Evolutionary conservation across 2,113 vertebrate genomes (phyloP).

Genomic region (Oplegnathus fasciatus): DNA sequence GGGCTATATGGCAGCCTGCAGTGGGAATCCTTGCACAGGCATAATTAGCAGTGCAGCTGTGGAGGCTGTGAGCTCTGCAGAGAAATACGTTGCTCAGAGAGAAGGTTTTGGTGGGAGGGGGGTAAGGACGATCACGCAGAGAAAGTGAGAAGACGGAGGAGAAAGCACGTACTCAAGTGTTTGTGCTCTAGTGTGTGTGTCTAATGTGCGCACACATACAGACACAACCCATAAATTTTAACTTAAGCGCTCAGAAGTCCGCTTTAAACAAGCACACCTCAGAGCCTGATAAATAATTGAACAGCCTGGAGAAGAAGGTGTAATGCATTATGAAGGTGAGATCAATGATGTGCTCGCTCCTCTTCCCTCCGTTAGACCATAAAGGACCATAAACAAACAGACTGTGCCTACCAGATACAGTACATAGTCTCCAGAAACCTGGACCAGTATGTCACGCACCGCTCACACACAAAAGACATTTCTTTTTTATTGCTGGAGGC

Average conservation of each 20-base stretch:
- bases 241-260: conserved; percentile 2
- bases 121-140: not conserved
- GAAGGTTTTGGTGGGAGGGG: conserved; percentile 4
- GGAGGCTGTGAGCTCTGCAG: conserved; percentile 20
- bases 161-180: not conserved
- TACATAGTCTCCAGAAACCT: not conserved
- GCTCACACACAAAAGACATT: not conserved
- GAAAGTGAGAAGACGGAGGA: conserved; percentile 26
- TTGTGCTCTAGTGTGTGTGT: conserved; percentile 16
- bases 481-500: not conserved
- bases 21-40: conserved; percentile 8
- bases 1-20: conserved; percentile 10
- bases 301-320: not conserved
- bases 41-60: conserved; percentile 40
- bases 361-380: not conserved
- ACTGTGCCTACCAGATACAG: not conserved
- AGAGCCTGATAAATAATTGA: conserved; percentile 53
- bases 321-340: conserved; percentile 37
- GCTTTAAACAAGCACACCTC: conserved; percentile 15
- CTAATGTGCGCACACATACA: not conserved
- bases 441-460: not conserved
- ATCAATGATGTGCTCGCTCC: conserved; percentile 6
- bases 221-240: conserved; percentile 13
- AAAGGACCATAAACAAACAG: conserved; percentile 16
- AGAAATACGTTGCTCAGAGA: conserved; percentile 47